A percentile compares a stretch with the other conserved stretches of the same genome.
Evolutionary conservation across 2,113 vertebrate genomes (phyloP).

Genomic region (Poeciliopsis prolifica): DNA sequence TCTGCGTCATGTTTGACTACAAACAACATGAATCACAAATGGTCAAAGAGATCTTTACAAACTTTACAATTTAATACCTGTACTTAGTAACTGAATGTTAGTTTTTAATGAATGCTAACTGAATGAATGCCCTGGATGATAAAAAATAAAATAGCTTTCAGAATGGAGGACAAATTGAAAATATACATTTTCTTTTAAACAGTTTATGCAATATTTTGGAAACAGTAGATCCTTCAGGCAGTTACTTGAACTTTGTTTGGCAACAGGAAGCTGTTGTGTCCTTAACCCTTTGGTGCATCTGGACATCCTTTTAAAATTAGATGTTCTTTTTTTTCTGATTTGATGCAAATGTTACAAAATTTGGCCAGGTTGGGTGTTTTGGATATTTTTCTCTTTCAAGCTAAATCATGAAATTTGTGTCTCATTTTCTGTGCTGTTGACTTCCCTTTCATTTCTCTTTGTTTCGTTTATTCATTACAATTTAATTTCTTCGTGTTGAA

Average conservation of each 20-base stretch:
- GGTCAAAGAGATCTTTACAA: neutral
- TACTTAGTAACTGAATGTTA: neutral
- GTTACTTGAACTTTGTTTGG: constrained; percentile 9
- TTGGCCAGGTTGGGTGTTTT: neutral
- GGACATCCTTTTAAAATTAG: neutral
- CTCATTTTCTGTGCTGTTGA: no score
- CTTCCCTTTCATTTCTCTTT: no score
- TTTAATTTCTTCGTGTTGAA: neutral
- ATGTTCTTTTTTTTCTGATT: neutral
- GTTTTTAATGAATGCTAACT: neutral
- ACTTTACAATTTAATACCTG: neutral
- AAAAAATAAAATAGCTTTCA: neutral
- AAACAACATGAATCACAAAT: constrained; percentile 20
- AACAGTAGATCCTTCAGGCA: constrained; percentile 24
- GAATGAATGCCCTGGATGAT: neutral
- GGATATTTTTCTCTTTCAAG: neutral
- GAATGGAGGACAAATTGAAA: neutral
- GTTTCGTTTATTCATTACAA: neutral
- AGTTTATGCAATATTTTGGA: constrained; percentile 24
- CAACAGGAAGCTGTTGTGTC: constrained; percentile 17
- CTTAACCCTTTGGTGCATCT: neutral
- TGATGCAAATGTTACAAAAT: no score
- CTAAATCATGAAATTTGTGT: neutral
- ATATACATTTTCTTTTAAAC: neutral
- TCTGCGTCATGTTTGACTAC: constrained; percentile 1